Base-by-base conservation (phyloP, 1,140 invertebrate species). In the Trigoniulus corallinus region DNA sequence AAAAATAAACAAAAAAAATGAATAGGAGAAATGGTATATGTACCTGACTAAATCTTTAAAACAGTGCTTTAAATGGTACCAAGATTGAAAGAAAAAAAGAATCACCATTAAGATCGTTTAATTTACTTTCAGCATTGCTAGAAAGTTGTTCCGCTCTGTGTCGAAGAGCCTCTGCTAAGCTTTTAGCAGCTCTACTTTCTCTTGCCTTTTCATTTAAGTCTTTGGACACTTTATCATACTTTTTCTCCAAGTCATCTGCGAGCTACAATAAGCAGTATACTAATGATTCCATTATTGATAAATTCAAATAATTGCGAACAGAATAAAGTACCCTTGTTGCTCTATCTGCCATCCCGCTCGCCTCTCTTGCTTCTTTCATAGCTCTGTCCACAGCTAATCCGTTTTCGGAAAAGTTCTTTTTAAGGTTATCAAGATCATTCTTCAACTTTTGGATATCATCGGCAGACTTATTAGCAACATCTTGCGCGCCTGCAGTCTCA, bases 381-480 rank as follows among this genome's bases (percentile, higher is more conserved):
- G 80, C 78, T 55, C 77, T 74, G 27, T 70, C 62, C 0, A 80
- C 68, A 26, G 75, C 67, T 22, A 73, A 66, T 56, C 84, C 77
- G 62, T 89, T 88, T 61, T 79, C 79, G 1, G 80, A 69, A 45
- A 81, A 82, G 58, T 81, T 77, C 47, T 78, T 80, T 58, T 85
- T 79, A 10, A 93, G 68, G 34, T 75, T 72, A 53, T 78, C 77
- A 15, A 91, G 65, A 46, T 77, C 71, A 0, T 67, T 66, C 37
- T 80, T 76, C 46, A 92, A 62, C 1, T 66, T 59, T 39, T 79
- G 73, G 1, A 91, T 80, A 39, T 79, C 75, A 25, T 72, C 67
- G 26, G 77, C 73, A 1, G 84, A 86, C 48, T 77, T 74, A 50
- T 79, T 78, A 0, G 84, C 79, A 55, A 81, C 81, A 29, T 73